Evolutionary conservation across 2,113 vertebrate species (phyloP), one percentile per base, ranked within the genome.

Genomic region (Chaetodon auriga): DNA sequence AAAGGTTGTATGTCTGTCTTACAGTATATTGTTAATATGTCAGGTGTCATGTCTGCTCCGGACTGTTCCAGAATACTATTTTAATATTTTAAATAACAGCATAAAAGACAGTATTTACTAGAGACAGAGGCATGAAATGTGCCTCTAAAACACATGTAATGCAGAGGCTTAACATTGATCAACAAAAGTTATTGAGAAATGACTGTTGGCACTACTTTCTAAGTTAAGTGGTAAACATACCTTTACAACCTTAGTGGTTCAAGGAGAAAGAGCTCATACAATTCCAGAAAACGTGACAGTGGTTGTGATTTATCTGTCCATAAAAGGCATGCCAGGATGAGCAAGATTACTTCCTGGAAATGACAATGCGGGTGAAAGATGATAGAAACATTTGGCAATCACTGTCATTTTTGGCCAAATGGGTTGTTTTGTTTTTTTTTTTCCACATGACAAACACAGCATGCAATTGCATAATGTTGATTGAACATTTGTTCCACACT

Each of bases 241-340:
- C 63, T 45, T 63, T 43, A 48, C 25, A 46, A 10, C 45, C 65
- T 58, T 21, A 14, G 38, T 3, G 21, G 14, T 80, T 81, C 46
- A 61, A 51, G 30, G 23, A 75, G 46, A 70, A 57, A 70, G n/a
- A 45, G 12, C 35, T 70, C n/a, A 41, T 45, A 46, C 38, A 62
- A 54, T 53, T 79, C 15, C 66, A 43, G 23, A 25, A 61, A 72
- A 19, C 0, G 4, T 83, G 36, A 53, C n/a, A 11, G 30, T 25
- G 15, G 2, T 30, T 25, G 8, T 18, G 35, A 78, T 83, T 61
- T 54, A 38, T 66, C 58, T 53, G 25, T 54, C 35, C 53, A 71
- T 60, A 51, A 41, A 81, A 68, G 38, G 38, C n/a, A 54, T 72
- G 30, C 13, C 4, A 8, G 55, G 21, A 63, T 58, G 48, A 30